Evolutionary conservation across 2,888 invertebrate genomes (phyloP).

Genomic region (Mechanitis mazaeus): DNA sequence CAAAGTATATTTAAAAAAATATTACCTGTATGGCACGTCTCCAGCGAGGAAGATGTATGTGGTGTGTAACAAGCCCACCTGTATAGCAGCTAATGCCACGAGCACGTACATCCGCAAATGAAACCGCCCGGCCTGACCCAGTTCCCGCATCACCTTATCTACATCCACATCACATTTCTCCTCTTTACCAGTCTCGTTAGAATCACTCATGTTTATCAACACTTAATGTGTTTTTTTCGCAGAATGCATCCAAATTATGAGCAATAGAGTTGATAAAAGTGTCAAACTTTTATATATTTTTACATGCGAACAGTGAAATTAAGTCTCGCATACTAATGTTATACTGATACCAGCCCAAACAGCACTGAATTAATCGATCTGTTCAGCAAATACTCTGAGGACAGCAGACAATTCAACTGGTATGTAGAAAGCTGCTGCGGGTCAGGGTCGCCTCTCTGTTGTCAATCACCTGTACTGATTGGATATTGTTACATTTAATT

Average conservation of each 20-base stretch:
- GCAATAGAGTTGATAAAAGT: too few species aligned
- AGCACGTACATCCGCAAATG: conserved; percentile 47
- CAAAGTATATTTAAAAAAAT: neutral
- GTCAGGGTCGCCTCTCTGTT: conserved; percentile 27
- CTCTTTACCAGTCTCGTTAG: neutral
- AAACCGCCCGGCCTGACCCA: conserved; percentile 58
- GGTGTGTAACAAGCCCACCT: conserved; percentile 73
- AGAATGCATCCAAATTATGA: neutral
- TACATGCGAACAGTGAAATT: neutral
- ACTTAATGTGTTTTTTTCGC: neutral
- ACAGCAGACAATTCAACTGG: conserved; percentile 17
- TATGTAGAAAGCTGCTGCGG: conserved; percentile 26
- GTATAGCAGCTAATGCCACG: conserved; percentile 62
- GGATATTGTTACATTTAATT: conserved; percentile 19
- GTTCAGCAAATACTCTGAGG: conserved; percentile 15
- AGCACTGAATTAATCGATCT: conserved; percentile 19
- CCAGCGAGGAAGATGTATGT: conserved; percentile 78
- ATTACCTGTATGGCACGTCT: conserved; percentile 73
- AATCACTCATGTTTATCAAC: neutral
- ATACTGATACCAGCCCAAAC: conserved; percentile 11
- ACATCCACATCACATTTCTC: conserved; percentile 38
- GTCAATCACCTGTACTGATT: conserved; percentile 26
- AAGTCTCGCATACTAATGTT: conserved; percentile 6
- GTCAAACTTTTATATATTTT: too few species aligned
- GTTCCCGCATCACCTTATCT: conserved; percentile 43